Conservation (phyloP, 2,888 invertebrate species). For the Autographa pulchrina region DNA sequence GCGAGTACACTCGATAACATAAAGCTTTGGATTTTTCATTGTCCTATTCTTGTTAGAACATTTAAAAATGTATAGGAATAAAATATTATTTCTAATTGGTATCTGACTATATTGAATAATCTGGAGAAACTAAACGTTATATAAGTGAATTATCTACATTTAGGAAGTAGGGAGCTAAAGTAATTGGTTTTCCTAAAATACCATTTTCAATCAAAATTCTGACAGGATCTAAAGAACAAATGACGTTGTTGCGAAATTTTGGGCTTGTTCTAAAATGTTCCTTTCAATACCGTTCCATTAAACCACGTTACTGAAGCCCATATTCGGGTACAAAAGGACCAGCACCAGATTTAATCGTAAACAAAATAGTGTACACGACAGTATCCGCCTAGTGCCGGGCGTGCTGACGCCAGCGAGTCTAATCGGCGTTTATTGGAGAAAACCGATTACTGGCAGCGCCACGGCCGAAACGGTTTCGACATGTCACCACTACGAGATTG, state of each 20-base stretch:
- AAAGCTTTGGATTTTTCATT: constrained; percentile 56
- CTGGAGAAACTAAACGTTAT: too few species aligned
- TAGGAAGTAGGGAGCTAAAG: not conserved
- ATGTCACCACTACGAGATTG: constrained; percentile 77
- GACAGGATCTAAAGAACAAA: not conserved
- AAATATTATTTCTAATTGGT: not conserved
- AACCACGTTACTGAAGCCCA: not conserved
- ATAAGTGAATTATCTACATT: too few species aligned
- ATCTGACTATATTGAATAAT: not conserved
- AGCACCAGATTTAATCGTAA: constrained; percentile 49
- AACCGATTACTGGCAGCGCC: constrained; percentile 85
- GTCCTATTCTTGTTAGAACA: constrained; percentile 12
- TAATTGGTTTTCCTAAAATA: not conserved
- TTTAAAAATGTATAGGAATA: not conserved
- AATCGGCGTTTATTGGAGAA: constrained; percentile 89
- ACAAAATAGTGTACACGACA: constrained; percentile 61
- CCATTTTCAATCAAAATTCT: not conserved
- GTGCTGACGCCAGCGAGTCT: constrained; percentile 89
- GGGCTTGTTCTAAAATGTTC: not conserved
- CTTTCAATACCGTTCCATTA: too few species aligned
- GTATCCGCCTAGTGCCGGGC: constrained; percentile 77
- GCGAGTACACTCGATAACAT: constrained; percentile 72
- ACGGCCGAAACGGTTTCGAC: constrained; percentile 84
- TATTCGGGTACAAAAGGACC: constrained; percentile 20
- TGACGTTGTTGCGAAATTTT: not conserved